Conservation (phyloP, 1,140 invertebrate species). For the Alviniconcha marisindica region DNA sequence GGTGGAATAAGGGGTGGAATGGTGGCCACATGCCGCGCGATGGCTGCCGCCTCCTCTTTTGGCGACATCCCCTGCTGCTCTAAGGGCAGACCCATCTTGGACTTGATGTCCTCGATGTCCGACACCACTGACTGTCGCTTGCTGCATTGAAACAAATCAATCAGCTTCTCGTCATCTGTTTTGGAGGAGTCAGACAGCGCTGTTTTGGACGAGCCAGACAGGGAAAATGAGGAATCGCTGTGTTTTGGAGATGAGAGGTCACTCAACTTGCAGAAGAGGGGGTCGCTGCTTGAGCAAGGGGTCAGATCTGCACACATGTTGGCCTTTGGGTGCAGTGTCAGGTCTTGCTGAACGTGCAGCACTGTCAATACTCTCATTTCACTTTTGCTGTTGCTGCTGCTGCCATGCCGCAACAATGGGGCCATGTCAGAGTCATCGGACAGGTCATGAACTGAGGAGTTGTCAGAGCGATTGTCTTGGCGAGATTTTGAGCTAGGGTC, state of each 20-base stretch:
- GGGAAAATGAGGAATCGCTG: slow-evolving; percentile 24
- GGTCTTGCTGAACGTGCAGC: slow-evolving; percentile 58
- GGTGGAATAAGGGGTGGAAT: slow-evolving; percentile 69
- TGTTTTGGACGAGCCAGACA: slow-evolving; percentile 54
- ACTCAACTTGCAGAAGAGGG: neutral
- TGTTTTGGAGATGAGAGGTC: neutral
- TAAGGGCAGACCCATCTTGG: slow-evolving; percentile 42
- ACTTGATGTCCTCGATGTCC: slow-evolving; percentile 47
- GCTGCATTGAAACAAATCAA: slow-evolving; percentile 60
- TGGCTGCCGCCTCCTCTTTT: slow-evolving; percentile 63
- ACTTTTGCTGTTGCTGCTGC: slow-evolving; percentile 40
- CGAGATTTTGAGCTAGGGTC: neutral
- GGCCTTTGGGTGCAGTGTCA: slow-evolving; percentile 38
- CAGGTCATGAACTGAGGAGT: slow-evolving; percentile 43
- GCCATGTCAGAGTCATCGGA: slow-evolving; percentile 52
- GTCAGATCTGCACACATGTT: neutral
- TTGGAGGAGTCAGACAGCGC: neutral
- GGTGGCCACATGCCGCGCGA: slow-evolving; percentile 60
- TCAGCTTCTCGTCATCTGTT: slow-evolving; percentile 71
- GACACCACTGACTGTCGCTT: slow-evolving; percentile 13
- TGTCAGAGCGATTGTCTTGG: slow-evolving; percentile 10
- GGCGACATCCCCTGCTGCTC: slow-evolving; percentile 50
- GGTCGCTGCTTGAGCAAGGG: neutral
- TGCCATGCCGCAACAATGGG: slow-evolving; percentile 37
- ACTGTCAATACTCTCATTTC: slow-evolving; percentile 60